Percentiles rank a stretch among this genome's conserved stretches.
Conservation (phyloP, 2,797 vertebrate genomes). For the Sus cebifrons region DNA sequence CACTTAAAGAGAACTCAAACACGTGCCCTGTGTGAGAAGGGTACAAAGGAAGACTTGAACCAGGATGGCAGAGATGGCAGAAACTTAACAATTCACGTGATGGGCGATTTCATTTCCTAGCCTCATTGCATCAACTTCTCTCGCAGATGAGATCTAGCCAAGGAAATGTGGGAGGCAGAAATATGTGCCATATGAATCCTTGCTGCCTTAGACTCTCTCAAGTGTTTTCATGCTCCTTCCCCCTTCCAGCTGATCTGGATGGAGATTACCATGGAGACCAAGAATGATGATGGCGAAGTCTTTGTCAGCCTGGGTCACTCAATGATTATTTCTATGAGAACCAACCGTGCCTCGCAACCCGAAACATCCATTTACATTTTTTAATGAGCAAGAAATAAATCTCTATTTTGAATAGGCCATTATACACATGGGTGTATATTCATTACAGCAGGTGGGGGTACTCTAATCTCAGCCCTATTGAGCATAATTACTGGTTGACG, state of each 20-base stretch:
- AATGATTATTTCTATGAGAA: background rate
- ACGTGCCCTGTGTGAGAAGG: background rate
- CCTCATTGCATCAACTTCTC: background rate
- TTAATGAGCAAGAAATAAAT: slow-evolving; percentile 49
- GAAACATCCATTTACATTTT: background rate
- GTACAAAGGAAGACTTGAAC: slow-evolving; percentile 19
- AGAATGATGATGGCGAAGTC: background rate
- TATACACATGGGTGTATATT: background rate
- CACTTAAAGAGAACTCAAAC: background rate
- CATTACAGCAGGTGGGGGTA: background rate
- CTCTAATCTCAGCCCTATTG: background rate
- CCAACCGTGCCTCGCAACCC: background rate
- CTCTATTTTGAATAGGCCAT: background rate
- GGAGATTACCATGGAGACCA: slow-evolving; percentile 36
- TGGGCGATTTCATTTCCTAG: background rate
- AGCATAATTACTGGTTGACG: background rate
- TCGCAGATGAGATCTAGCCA: background rate
- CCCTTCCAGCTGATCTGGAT: background rate
- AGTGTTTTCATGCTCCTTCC: background rate
- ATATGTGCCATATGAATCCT: background rate
- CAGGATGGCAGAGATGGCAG: background rate
- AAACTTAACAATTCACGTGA: background rate
- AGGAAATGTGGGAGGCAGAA: slow-evolving; percentile 16
- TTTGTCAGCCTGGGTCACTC: background rate
- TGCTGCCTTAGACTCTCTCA: background rate